phyloP scores from a whole-genome alignment of 2,888 invertebrate genomes.

The Arenicola marina region DNA sequence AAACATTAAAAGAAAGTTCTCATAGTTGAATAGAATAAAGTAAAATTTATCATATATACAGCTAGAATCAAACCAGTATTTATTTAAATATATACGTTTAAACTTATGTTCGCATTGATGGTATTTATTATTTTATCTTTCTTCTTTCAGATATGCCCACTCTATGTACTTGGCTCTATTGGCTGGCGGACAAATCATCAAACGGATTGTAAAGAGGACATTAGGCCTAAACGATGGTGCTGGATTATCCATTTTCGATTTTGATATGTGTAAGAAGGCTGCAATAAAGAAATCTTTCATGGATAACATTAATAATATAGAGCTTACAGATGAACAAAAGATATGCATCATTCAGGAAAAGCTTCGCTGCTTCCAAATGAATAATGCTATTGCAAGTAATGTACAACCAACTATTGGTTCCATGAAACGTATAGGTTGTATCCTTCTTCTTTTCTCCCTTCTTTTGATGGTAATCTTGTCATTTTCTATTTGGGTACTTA shows the following conservation, averaged over 20 bases:
- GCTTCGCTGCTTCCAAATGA: conserved; percentile 27
- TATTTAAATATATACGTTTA: too few species aligned
- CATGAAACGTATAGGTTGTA: background rate
- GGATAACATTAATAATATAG: conserved; percentile 23
- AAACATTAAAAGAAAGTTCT: too few species aligned
- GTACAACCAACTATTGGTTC: conserved; percentile 10
- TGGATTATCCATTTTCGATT: conserved; percentile 31
- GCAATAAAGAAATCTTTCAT: conserved; percentile 18
- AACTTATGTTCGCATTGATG: too few species aligned
- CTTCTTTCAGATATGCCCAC: conserved; percentile 33
- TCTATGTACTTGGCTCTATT: conserved; percentile 40
- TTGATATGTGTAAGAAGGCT: conserved; percentile 10
- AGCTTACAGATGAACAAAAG: conserved; percentile 15
- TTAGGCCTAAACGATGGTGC: conserved; percentile 26
- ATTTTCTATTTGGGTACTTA: too few species aligned
- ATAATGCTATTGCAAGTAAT: conserved; percentile 30
- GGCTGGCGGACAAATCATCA: conserved; percentile 39
- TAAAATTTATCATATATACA: too few species aligned
- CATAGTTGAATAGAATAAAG: too few species aligned
- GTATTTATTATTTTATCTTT: too few species aligned
- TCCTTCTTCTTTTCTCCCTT: background rate
- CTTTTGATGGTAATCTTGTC: too few species aligned
- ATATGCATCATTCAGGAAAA: conserved; percentile 34
- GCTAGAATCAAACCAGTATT: too few species aligned
- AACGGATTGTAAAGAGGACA: conserved; percentile 27